Evolutionary conservation across 1,140 invertebrate species (phyloP), one percentile per base, ranked within the genome.

Genomic region (Drosophila navojoa): DNA sequence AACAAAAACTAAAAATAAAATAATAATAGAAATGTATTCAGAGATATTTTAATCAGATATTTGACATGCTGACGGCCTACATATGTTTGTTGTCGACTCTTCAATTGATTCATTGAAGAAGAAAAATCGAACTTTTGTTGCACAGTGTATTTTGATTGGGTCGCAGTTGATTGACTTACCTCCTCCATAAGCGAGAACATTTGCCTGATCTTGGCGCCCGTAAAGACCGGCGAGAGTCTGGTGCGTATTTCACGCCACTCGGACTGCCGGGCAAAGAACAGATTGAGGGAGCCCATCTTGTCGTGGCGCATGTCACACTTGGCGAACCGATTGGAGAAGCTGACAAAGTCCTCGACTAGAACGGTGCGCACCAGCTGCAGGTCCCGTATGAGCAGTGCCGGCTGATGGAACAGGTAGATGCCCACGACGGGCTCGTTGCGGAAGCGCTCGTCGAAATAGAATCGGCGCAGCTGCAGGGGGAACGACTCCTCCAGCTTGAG

Each of bases 111-210:
- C 19, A 22, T 22, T 22, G 3, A 22, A 22, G 19, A 22, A 3
- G n/a, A n/a, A 22, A 22, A 40, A 9, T 22, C 7, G 32, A 27
- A 29, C 49, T 70, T 55, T 49, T 61, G 60, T 45, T 40, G 54
- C 35, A 29, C 75, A 64, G 59, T 64, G 70, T 69, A 57, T 3
- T 40, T 54, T 38, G 4, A 7, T 11, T 16, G 7, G 7, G 3
- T 4, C n/a, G n/a, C 22, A n/a, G 38, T 27, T 38, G 29, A 7
- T 25, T 40, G 52, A 77, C 84, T 73, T 77, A 92, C 69, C 85
- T 94, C 93, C 60, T 76, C 87, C 77, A 94, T 79, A 25, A 94
- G 86, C 47, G 93, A 92, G 84, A 94, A 94, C 93, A 94, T 94
- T 60, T 91, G 92, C 73, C 93, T 94, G 35, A 95, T 86, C 77